A percentile compares a stretch with the other conserved stretches of the same genome.
Conservation (phyloP, 2,888 invertebrate genomes). For the Bursaphelenchus okinawaensis region DNA sequence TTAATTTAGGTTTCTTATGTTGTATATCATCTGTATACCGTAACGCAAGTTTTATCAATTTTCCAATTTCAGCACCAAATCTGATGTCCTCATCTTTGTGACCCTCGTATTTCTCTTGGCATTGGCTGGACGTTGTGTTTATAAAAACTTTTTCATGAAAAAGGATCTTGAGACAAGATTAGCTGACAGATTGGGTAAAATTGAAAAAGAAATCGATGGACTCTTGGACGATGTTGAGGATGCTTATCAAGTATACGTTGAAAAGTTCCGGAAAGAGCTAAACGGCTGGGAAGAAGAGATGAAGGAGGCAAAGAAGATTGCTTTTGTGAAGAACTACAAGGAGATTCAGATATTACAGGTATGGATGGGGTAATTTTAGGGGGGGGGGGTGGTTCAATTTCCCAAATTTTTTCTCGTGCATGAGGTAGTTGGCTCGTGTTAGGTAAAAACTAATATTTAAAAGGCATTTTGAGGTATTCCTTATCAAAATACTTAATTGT, state of each 20-base stretch:
- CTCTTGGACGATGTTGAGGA: background rate
- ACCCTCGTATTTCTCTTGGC: background rate
- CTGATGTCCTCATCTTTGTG: background rate
- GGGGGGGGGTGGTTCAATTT: too few relatives aligned
- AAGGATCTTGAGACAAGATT: too few relatives aligned
- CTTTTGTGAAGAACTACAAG: background rate
- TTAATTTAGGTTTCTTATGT: too few relatives aligned
- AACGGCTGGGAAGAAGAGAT: background rate
- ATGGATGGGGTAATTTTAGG: too few relatives aligned
- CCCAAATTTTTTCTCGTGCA: too few relatives aligned
- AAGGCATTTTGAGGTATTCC: too few relatives aligned
- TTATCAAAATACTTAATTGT: too few relatives aligned
- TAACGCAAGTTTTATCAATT: too few relatives aligned
- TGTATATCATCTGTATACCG: too few relatives aligned
- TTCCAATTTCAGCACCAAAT: background rate
- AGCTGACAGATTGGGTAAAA: too few relatives aligned
- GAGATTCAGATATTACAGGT: background rate
- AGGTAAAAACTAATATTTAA: too few relatives aligned
- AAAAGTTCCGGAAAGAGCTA: background rate
- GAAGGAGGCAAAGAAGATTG: background rate
- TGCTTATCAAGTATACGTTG: background rate
- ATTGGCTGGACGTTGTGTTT: background rate
- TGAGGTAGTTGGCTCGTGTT: too few relatives aligned
- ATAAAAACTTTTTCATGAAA: background rate
- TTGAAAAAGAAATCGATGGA: background rate